Evolutionary conservation across 2,888 invertebrate genomes (phyloP).

Genomic region (Apodemia zela): DNA sequence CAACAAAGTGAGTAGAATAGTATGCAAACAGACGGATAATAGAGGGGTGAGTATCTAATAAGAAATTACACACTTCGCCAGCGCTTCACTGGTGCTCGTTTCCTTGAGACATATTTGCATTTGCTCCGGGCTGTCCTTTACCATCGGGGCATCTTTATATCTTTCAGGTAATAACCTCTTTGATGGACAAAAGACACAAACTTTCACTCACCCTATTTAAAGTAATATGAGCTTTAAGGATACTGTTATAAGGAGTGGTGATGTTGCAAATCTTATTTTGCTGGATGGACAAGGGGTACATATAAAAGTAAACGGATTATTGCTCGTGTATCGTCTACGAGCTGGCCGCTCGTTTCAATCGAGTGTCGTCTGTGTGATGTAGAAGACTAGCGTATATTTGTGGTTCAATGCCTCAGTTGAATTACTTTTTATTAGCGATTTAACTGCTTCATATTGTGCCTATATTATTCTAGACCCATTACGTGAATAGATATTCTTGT

Average conservation of each 20-base stretch:
- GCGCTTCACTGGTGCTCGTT: slow-evolving; percentile 31
- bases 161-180: slow-evolving; percentile 78
- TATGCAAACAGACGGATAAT: slow-evolving; percentile 15
- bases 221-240: slow-evolving; percentile 34
- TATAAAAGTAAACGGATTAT: slow-evolving; percentile 79
- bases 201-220: slow-evolving; percentile 3
- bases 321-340: slow-evolving; percentile 63
- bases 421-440: no score
- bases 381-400: no score
- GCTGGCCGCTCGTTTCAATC: slow-evolving; percentile 47
- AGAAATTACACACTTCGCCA: slow-evolving; percentile 18
- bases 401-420: no score
- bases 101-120: slow-evolving; percentile 66
- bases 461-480: neutral
- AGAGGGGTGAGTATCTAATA: slow-evolving; percentile 7
- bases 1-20: slow-evolving; percentile 9
- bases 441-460: no score
- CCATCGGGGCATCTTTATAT: slow-evolving; percentile 54
- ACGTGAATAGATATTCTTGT: neutral
- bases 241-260: slow-evolving; percentile 26
- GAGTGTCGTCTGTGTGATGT: slow-evolving; percentile 22
- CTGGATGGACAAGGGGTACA: slow-evolving; percentile 56
- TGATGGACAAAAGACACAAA: slow-evolving; percentile 55
- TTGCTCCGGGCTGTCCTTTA: slow-evolving; percentile 51
- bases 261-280: slow-evolving; percentile 35